A percentile compares a stretch with the other conserved stretches of the same genome.
phyloP scores from a whole-genome alignment of 2,888 invertebrate species.

The Xestia c-nigrum region DNA sequence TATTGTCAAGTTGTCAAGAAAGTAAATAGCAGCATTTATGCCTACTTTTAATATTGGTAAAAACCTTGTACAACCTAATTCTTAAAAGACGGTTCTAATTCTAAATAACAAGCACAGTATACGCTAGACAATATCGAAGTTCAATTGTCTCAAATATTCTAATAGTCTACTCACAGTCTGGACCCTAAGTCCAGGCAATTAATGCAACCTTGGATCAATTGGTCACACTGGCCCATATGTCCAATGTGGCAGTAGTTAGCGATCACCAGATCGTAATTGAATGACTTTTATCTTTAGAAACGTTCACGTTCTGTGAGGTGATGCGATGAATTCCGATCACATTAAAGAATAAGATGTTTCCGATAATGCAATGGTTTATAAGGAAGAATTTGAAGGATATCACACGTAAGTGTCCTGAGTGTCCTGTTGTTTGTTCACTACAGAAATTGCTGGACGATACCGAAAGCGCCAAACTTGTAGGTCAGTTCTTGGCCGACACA shows the following conservation, averaged over 20 bases:
- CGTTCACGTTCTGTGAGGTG: background rate
- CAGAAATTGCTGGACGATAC: too few species aligned
- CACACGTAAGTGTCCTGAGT: too few species aligned
- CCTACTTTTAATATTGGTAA: background rate
- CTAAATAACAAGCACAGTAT: background rate
- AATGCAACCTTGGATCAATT: conserved; percentile 54
- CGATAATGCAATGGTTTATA: background rate
- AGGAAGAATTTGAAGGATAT: background rate
- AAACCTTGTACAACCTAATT: background rate
- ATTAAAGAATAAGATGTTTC: background rate
- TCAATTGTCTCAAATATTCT: conserved; percentile 2
- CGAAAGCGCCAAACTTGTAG: too few species aligned
- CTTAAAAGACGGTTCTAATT: background rate
- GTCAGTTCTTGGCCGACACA: too few species aligned
- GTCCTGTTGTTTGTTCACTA: too few species aligned
- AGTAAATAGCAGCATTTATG: background rate
- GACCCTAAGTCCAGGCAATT: conserved; percentile 34
- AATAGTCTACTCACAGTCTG: conserved; percentile 16
- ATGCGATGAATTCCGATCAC: background rate
- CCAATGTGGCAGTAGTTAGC: background rate
- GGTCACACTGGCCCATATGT: conserved; percentile 2
- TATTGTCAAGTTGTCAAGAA: background rate
- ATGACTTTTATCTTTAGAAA: background rate
- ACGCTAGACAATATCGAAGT: conserved; percentile 9
- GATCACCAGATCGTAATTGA: background rate